Evolutionary conservation across 2,113 vertebrate genomes (phyloP).

Genomic region (Phycodurus eques): DNA sequence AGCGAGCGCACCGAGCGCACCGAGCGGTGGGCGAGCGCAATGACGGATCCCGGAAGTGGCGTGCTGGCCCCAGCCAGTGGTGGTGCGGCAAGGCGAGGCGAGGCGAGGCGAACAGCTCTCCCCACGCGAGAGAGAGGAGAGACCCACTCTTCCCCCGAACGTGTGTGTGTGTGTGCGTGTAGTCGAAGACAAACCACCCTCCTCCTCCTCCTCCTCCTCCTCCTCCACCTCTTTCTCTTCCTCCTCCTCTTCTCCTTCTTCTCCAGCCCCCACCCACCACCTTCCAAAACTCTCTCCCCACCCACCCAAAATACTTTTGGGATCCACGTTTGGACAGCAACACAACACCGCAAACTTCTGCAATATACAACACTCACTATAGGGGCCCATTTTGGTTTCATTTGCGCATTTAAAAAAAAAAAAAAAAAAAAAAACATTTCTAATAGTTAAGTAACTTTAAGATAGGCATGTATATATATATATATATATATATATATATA

Average conservation of each 20-base stretch:
- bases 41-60: slow-evolving; percentile 99
- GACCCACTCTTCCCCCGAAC: slow-evolving; percentile 69
- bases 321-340: slow-evolving; percentile 7
- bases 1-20: slow-evolving; percentile 78
- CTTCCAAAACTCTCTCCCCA: slow-evolving; percentile 6
- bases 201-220: neutral
- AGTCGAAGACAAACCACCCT: neutral
- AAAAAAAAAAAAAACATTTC: no score
- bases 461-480: no score
- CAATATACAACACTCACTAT: neutral
- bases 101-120: slow-evolving; percentile 61
- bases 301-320: slow-evolving; percentile 7
- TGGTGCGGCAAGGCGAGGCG: slow-evolving; percentile 51
- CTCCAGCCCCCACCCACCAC: neutral
- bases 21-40: slow-evolving; percentile 98
- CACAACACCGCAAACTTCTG: neutral
- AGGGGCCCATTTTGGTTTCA: no score
- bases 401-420: no score
- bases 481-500: no score
- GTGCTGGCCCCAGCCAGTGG: slow-evolving; percentile 94
- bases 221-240: neutral
- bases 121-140: slow-evolving; percentile 80
- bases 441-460: no score
- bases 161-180: neutral
- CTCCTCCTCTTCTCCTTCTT: neutral